Percentiles rank a stretch among this genome's conserved stretches.
Evolutionary conservation across 2,797 vertebrate genomes (phyloP).

Genomic region (Siniperca scherzeri): DNA sequence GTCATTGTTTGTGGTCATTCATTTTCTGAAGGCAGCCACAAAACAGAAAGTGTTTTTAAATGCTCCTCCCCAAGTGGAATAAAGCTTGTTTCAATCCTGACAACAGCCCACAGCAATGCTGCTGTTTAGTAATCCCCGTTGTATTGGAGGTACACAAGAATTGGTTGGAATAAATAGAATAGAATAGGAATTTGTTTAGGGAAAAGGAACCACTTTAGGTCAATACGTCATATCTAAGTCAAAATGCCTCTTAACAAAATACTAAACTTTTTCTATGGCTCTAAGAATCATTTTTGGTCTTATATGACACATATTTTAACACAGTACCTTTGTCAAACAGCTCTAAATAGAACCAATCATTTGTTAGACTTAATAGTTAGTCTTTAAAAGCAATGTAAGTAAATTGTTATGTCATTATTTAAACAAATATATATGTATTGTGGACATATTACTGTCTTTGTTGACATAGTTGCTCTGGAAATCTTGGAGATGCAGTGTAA

Average conservation of each 20-base stretch:
- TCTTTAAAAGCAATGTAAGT: background rate
- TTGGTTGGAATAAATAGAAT: background rate
- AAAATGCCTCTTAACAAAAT: background rate
- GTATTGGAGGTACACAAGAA: slow-evolving; percentile 5
- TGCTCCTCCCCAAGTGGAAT: slow-evolving; percentile 17
- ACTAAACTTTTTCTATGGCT: background rate
- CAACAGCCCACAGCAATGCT: slow-evolving; percentile 39
- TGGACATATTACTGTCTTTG: background rate
- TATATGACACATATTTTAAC: background rate
- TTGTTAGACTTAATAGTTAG: too few species aligned
- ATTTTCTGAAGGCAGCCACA: slow-evolving; percentile 25
- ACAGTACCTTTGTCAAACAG: background rate
- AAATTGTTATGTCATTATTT: background rate
- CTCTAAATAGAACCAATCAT: background rate
- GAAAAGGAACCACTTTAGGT: background rate
- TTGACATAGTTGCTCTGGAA: background rate
- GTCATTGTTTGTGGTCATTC: slow-evolving; percentile 23
- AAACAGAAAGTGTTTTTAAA: slow-evolving; percentile 29
- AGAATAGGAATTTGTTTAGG: background rate
- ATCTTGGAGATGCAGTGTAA: background rate
- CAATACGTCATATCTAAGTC: background rate
- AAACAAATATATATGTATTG: background rate
- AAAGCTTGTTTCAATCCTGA: slow-evolving; percentile 29
- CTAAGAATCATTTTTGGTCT: background rate
- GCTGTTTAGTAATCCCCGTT: slow-evolving; percentile 20